Conservation (phyloP, 2,888 invertebrate species). For the Anarsia innoxiella region DNA sequence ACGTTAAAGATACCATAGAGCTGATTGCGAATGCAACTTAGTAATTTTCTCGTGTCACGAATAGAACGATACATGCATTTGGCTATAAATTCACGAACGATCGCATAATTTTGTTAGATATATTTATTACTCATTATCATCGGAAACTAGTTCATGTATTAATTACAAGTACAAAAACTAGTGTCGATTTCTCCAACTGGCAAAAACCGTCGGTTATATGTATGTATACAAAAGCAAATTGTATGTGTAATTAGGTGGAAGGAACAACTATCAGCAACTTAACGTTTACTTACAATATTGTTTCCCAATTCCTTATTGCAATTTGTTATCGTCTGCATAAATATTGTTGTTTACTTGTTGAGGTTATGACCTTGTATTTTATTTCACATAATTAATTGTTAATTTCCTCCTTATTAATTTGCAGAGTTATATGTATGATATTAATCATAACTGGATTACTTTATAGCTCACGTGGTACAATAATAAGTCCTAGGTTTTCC, state of each 20-base stretch:
- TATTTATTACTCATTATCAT: constrained; percentile 19
- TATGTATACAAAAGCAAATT: constrained; percentile 15
- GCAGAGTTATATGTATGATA: too few species aligned
- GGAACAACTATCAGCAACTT: constrained; percentile 32
- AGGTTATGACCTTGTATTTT: too few species aligned
- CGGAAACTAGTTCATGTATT: constrained; percentile 19
- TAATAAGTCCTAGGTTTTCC: too few species aligned
- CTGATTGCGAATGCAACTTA: constrained; percentile 48
- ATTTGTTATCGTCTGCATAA: not conserved
- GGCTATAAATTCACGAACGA: constrained; percentile 19
- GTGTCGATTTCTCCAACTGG: constrained; percentile 24
- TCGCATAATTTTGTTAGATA: constrained; percentile 18
- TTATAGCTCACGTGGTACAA: too few species aligned
- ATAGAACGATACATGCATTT: constrained; percentile 26
- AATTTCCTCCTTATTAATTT: too few species aligned
- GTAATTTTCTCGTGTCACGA: constrained; percentile 53
- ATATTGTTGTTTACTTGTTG: too few species aligned
- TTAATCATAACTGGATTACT: too few species aligned
- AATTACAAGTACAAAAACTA: constrained; percentile 19
- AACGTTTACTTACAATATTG: constrained; percentile 27
- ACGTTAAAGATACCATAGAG: constrained; percentile 51
- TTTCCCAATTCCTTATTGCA: constrained; percentile 26
- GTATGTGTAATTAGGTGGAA: constrained; percentile 28
- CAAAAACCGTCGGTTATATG: constrained; percentile 11
- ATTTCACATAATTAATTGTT: too few species aligned